Percentiles rank a stretch among this genome's conserved stretches.
Conservation (phyloP, 2,797 vertebrate genomes). For the Hypotaenidia philippensis region DNA sequence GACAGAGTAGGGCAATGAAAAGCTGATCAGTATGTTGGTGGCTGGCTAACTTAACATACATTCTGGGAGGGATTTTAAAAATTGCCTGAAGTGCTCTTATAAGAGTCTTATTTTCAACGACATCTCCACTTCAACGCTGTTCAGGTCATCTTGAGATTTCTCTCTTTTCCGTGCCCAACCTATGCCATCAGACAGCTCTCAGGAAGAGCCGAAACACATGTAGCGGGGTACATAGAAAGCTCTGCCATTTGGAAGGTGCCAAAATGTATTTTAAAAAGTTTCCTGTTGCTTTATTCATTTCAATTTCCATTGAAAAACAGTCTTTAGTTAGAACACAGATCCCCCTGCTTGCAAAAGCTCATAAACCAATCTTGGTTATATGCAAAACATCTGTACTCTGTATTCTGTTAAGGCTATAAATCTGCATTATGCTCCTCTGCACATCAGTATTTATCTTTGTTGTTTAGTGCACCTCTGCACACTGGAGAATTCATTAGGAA, state of each 20-base stretch:
- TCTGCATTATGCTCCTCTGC: constrained; percentile 43
- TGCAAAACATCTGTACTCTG: constrained; percentile 45
- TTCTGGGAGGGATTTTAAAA: not conserved
- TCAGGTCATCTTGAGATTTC: not conserved
- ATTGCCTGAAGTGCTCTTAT: not conserved
- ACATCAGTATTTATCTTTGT: constrained; percentile 65
- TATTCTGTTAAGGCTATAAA: constrained; percentile 49
- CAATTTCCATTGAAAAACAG: not conserved
- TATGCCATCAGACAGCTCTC: not conserved
- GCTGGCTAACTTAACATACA: not conserved
- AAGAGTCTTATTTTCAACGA: not conserved
- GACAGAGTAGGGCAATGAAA: constrained; percentile 16
- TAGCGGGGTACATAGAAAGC: not conserved
- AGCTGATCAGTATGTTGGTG: not conserved
- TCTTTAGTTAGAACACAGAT: constrained; percentile 3
- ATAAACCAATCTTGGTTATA: constrained; percentile 42
- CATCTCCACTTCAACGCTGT: not conserved
- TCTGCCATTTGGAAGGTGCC: not conserved
- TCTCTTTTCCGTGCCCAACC: not conserved
- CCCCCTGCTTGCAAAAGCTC: constrained; percentile 12
- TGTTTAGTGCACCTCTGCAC: constrained; percentile 61
- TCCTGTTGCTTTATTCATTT: constrained; percentile 15
- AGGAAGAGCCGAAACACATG: not conserved
- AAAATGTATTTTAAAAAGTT: constrained; percentile 28
- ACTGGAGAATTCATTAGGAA: constrained; percentile 71